Evolutionary conservation across 2,113 vertebrate species (phyloP).

Genomic region (Atlantisia rogersi): DNA sequence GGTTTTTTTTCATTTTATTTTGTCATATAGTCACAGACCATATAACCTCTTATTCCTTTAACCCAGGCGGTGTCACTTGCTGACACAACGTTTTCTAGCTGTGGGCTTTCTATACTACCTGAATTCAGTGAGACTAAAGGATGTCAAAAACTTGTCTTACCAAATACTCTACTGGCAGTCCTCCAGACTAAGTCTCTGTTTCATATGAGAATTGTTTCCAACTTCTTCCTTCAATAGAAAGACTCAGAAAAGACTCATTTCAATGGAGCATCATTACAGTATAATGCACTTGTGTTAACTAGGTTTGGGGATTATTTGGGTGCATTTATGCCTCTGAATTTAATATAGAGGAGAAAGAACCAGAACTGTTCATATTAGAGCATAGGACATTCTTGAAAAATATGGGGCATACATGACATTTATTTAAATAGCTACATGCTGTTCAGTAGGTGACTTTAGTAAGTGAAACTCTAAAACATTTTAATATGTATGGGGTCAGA

Average conservation of each 20-base stretch:
- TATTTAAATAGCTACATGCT: neutral
- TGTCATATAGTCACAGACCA: neutral
- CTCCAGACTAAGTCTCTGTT: neutral
- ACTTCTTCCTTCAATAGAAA: neutral
- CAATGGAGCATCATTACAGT: neutral
- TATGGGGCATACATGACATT: neutral
- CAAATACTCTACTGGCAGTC: neutral
- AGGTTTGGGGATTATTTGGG: neutral
- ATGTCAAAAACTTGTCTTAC: neutral
- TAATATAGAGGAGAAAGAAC: neutral
- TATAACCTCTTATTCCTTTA: neutral
- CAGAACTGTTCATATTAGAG: neutral
- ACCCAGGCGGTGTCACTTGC: neutral
- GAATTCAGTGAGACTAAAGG: neutral
- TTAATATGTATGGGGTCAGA: neutral
- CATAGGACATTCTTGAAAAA: neutral
- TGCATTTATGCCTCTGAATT: neutral
- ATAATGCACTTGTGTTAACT: neutral
- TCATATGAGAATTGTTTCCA: neutral
- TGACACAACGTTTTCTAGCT: neutral
- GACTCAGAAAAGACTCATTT: neutral
- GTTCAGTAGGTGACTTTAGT: neutral
- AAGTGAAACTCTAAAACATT: neutral
- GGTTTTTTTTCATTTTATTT: neutral
- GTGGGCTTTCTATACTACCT: neutral